Evolutionary conservation across 2,888 invertebrate genomes (phyloP).

Genomic region (Chirona hameri): DNA sequence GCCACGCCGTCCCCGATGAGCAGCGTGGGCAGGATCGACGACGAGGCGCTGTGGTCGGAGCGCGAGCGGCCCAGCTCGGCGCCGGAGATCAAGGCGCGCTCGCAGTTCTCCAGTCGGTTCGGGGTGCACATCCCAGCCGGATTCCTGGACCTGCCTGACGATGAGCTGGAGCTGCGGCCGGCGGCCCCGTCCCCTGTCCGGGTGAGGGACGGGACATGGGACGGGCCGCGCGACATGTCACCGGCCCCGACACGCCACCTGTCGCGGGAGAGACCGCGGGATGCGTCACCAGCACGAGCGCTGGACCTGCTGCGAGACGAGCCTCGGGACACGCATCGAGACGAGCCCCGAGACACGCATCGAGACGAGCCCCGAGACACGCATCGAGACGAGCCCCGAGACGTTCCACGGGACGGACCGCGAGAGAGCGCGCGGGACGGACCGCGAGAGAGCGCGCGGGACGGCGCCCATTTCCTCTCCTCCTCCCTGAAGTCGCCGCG

Average conservation of each 20-base stretch:
- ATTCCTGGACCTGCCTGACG: conserved; percentile 9
- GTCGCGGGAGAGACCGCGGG: too few relatives aligned
- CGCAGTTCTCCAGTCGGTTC: conserved; percentile 14
- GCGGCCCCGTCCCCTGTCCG: neutral
- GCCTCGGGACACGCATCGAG: too few relatives aligned
- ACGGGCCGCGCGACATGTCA: too few relatives aligned
- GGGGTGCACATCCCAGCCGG: conserved; percentile 29
- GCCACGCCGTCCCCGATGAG: conserved; percentile 27
- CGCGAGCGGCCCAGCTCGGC: conserved; percentile 11
- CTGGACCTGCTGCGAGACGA: too few relatives aligned
- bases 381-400: too few relatives aligned
- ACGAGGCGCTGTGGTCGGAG: neutral
- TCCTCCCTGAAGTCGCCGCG: neutral
- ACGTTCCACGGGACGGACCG: too few relatives aligned
- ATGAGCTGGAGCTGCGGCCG: neutral
- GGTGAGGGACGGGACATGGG: neutral
- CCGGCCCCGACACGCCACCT: too few relatives aligned
- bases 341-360: too few relatives aligned
- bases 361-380: neutral
- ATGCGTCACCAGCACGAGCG: too few relatives aligned
- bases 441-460: neutral
- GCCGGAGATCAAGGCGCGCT: neutral
- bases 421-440: too few relatives aligned
- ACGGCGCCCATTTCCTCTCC: neutral
- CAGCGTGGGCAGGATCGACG: conserved; percentile 6